phyloP scores from a whole-genome alignment of 1,140 invertebrate genomes.

The Ridgeia piscesae region DNA sequence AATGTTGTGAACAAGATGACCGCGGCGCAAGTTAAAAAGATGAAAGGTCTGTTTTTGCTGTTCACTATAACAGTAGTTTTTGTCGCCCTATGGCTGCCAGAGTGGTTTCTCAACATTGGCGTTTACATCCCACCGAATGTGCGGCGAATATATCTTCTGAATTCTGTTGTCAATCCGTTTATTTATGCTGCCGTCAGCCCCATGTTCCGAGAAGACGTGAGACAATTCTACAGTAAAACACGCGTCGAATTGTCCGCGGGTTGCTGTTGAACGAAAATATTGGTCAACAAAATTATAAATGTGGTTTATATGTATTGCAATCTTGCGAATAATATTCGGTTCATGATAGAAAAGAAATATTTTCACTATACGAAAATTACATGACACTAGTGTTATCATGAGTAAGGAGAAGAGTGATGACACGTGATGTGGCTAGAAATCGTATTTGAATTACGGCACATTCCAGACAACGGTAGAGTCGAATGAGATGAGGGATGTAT shows the following conservation, averaged over 20 bases:
- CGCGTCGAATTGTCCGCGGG: neutral
- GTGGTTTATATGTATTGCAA: too few relatives aligned
- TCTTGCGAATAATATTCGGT: too few relatives aligned
- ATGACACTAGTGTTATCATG: too few relatives aligned
- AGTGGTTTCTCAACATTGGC: neutral
- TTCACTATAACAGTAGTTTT: neutral
- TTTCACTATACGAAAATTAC: too few relatives aligned
- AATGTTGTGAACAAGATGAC: neutral
- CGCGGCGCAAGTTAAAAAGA: neutral
- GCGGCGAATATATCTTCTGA: neutral
- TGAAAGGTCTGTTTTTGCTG: neutral
- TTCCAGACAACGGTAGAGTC: too few relatives aligned
- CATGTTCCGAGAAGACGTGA: neutral
- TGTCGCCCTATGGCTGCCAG: neutral
- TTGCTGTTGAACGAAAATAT: neutral
- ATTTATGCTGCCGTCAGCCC: neutral
- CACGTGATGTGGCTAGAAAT: too few relatives aligned
- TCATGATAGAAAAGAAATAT: too few relatives aligned
- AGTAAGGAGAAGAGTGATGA: too few relatives aligned
- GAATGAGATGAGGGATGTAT: too few relatives aligned
- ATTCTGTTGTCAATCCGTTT: neutral
- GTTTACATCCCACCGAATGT: neutral
- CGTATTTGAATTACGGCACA: too few relatives aligned
- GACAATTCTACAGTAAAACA: neutral
- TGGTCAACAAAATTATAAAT: too few relatives aligned